Base-by-base conservation (phyloP, 2,888 invertebrate genomes). In the Fabriciana adippe region DNA sequence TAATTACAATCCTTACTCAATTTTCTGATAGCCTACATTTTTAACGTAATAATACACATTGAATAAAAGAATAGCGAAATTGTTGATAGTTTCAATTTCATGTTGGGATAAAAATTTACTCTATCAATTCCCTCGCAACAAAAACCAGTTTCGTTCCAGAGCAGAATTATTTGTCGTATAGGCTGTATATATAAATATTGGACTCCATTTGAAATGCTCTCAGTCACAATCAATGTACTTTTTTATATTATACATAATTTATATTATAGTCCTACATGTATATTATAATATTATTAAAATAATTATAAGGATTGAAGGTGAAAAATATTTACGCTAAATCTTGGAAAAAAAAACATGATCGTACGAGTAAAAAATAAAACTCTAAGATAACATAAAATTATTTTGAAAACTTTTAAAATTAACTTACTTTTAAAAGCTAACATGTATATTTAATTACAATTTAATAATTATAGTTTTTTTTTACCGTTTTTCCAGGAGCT, bases 401-500 rank as follows among this genome's bases (percentile, higher is more conserved):
- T 35, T 8, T 35, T 35, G 1, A 35, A 35, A 0, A 35, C 8
- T 0, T 35, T 35, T 35, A 8, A 8, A 35, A 35, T 8, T 1
- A 35, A 8, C 35, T 35, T 41, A 8, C 35, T 41, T 2, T 2
- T 11, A 41, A 41, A 41, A 41, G 8, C 35, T 41, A 3, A 41
- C 11, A 11, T 41, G 8, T 54, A 18, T 18, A 54, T 18, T 21
- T 11, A 13, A 18, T 6, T 54, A 14, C 8, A 31, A 3, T 11
- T 18, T 15, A n/a, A 51, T 35, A 41, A 41, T 41, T 51, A 16
- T 41, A 47, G 6, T 1, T 50, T 41, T 73, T 41, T 73, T 90
- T 92, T 93, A 96, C 96, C 86, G 97, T 96, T 79, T 95, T 94
- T 72, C 97, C 97, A 72, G 97, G 96, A 69, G 95, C 94, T 41